Conservation (phyloP, 2,797 vertebrate species). For the Sebastes oblongus region DNA sequence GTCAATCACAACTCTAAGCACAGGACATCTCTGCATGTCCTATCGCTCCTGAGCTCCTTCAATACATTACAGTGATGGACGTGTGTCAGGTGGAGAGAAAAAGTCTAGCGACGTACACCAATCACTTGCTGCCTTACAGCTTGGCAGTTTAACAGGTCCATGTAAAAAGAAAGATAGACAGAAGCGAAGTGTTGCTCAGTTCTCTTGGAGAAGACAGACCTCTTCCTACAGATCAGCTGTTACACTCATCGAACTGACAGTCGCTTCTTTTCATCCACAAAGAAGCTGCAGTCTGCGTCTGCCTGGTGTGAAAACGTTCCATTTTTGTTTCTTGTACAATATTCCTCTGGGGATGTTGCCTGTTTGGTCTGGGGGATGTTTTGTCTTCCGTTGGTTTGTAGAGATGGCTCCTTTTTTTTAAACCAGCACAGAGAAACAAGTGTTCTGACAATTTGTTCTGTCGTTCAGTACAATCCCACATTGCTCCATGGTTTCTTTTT, state of each 20-base stretch:
- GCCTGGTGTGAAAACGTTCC: constrained; percentile 65
- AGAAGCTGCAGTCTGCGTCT: constrained; percentile 47
- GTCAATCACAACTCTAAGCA: constrained; percentile 67
- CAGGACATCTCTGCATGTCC: constrained; percentile 49
- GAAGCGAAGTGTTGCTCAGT: constrained; percentile 46
- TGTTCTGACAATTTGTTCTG: constrained; percentile 47
- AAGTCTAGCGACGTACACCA: constrained; percentile 57
- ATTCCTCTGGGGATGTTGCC: constrained; percentile 45
- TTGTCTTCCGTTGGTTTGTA: constrained; percentile 49
- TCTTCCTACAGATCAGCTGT: constrained; percentile 75
- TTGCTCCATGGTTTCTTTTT: constrained; percentile 5
- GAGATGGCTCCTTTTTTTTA: constrained; percentile 46
- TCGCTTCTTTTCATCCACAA: constrained; percentile 51
- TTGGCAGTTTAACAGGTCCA: constrained; percentile 55
- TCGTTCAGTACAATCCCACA: constrained; percentile 33
- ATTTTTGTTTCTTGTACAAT: constrained; percentile 49
- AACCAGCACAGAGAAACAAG: constrained; percentile 37
- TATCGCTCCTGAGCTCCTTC: constrained; percentile 40
- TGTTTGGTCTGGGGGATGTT: constrained; percentile 39
- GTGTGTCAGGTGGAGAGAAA: constrained; percentile 60
- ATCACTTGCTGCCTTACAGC: constrained; percentile 61
- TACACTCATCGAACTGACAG: constrained; percentile 57
- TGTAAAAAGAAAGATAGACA: constrained; percentile 53
- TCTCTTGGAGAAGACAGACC: constrained; percentile 61
- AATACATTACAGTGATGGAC: constrained; percentile 68